Base-by-base conservation (phyloP, 2,797 vertebrate species). In the Serranus cabrilla region DNA sequence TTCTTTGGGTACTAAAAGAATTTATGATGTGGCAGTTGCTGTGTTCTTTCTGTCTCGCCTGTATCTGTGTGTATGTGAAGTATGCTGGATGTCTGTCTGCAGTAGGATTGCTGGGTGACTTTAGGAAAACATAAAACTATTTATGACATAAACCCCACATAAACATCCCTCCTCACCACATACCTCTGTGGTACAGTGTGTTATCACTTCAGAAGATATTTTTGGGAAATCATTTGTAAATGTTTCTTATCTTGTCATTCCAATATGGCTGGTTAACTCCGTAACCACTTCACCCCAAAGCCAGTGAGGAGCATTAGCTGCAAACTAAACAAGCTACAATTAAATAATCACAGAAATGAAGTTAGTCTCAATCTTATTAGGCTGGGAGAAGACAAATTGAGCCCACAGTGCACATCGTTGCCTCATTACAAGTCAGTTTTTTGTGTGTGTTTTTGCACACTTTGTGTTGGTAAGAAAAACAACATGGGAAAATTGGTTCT, bases 1-100 rank as follows among this genome's bases (percentile, higher is more conserved):
- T 59, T 72, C 67, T 74, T 60, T 65, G 14, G 39, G 40, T 63
- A 50, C 56, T 47, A 21, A 59, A 61, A 74, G 14, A 69, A 84
- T 87, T 74, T 80, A 81, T 37, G 70, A 78, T 61, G 5, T 46
- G 66, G 50, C 82, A 85, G 71, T 80, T 80, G 83, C 68, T 61
- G 34, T 46, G 40, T 45, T 76, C 65, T 59, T 67, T 17, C 37
- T 31, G 20, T 64, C 45, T 31, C 20, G 2, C 56, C 37, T 37
- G 21, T 17, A 13, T 56, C 6, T 60, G 25, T 37, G 0, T 45
- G 43, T 14, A 43, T 84, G 69, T 18, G 18, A 71, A 58, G 59
- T 37, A 71, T 83, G 75, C 55, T 47, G 62, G 45, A 68, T 11
- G 45, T 66, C 47, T 73, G 80, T 81, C 62, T 68, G 62, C 54